Evolutionary conservation across 2,888 invertebrate species (phyloP), one percentile per base, ranked within the genome.

Genomic region (Lingula anatina): DNA sequence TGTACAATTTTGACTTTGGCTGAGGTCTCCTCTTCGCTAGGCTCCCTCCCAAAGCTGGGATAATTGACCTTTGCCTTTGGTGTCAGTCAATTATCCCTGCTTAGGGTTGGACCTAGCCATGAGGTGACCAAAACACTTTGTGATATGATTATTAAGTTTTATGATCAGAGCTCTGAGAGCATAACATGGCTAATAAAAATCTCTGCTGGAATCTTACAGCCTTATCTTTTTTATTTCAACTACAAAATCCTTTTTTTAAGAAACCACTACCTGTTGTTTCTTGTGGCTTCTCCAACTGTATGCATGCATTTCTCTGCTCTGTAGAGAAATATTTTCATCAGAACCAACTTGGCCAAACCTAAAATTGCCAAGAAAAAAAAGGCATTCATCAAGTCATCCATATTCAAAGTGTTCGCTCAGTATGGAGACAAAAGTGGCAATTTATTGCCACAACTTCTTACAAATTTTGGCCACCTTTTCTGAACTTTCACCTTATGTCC

Each of bases 261-360:
- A 31, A n/a, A 51, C 36, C 12, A 25, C 24, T 44, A 64, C 65
- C 66, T 74, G 83, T 52, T 78, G 79, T 66, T 57, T 67, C 55
- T 80, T 81, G 54, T 81, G 80, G 25, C 81, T 79, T 35, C 83
- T 77, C 87, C 87, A 87, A 48, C 82, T 80, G 69, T 89, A 89
- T 50, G 85, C 81, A 64, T 83, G 83, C 60, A 85, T 84, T 47
- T 84, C 81, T 15, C 85, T 81, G 0, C 87, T 82, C 0, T 81
- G 80, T 1, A 93, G 64, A 0, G 83, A 73, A 35, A 90, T 82
- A 37, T 84, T 82, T 68, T 93, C 92, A 44, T 85, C 85, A 0
- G 90, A 89, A 0, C 71, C 77, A 28, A 70, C 71, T 77, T 94
- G 91, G 1, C 49, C 23, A n/a, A n/a, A n/a, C 31, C 9, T 7